Evolutionary conservation across 2,113 vertebrate species (phyloP).

Genomic region (Rafetus swinhoei): DNA sequence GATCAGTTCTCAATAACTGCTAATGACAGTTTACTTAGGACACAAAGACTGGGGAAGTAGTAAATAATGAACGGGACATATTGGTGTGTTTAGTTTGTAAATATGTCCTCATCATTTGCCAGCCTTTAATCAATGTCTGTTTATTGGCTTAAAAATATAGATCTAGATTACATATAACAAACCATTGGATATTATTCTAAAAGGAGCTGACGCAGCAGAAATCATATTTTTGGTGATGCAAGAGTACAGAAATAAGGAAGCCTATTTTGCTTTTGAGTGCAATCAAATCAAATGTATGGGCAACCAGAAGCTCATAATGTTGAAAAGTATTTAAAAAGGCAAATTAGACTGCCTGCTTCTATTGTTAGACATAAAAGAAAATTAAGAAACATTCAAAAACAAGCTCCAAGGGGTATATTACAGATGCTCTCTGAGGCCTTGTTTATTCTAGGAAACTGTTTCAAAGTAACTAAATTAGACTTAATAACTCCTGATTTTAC

Average conservation of each 20-base stretch:
- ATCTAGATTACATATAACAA: background rate
- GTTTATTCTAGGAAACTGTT: too few relatives aligned
- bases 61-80: background rate
- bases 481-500: too few relatives aligned
- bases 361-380: background rate
- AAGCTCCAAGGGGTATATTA: background rate
- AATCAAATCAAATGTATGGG: background rate
- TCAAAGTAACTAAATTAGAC: too few relatives aligned
- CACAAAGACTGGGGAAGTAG: background rate
- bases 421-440: background rate
- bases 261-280: slow-evolving; percentile 19
- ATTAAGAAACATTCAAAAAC: background rate
- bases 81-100: background rate
- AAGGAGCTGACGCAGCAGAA: background rate
- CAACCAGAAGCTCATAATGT: background rate
- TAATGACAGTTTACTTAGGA: background rate
- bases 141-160: slow-evolving; percentile 6
- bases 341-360: slow-evolving; percentile 20
- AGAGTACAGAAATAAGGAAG: background rate
- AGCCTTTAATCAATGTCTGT: background rate
- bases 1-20: background rate
- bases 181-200: slow-evolving; percentile 1
- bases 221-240: background rate
- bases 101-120: background rate
- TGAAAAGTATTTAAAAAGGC: slow-evolving; percentile 5